A percentile compares a stretch with the other conserved stretches of the same genome.
Conservation (phyloP, 2,888 invertebrate genomes). For the Dynastes hyllus region DNA sequence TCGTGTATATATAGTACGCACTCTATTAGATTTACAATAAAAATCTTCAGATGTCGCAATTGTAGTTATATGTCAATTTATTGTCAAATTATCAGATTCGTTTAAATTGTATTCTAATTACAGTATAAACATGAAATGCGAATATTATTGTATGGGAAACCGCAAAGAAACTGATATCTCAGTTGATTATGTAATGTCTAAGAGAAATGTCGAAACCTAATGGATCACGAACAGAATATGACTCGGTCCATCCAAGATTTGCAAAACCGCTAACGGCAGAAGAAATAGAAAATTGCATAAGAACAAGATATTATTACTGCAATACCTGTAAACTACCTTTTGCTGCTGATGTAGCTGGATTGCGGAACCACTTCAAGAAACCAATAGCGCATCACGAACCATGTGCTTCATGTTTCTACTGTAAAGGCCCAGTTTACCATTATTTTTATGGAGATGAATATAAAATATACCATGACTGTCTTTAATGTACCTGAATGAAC, state of each 20-base stretch:
- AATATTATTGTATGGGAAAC: background rate
- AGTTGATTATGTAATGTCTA: background rate
- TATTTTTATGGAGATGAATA: constrained; percentile 62
- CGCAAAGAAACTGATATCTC: background rate
- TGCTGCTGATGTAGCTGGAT: constrained; percentile 63
- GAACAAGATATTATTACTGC: constrained; percentile 65
- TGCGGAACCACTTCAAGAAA: constrained; percentile 65
- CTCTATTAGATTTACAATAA: too few relatives aligned
- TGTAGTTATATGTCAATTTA: too few relatives aligned
- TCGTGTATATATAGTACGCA: too few relatives aligned
- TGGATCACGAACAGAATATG: constrained; percentile 60
- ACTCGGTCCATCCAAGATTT: constrained; percentile 68
- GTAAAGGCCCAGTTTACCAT: constrained; percentile 65
- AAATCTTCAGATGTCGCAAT: too few relatives aligned
- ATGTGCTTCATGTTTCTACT: constrained; percentile 66
- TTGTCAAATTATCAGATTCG: too few relatives aligned
- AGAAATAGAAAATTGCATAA: constrained; percentile 62
- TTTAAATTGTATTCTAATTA: background rate
- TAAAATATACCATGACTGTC: constrained; percentile 65
- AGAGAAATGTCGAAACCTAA: background rate
- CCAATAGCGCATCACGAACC: constrained; percentile 63
- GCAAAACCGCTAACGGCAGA: constrained; percentile 58
- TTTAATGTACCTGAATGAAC: constrained; percentile 44
- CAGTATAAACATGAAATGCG: background rate
- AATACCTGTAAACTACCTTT: constrained; percentile 64